Conservation (phyloP, 2,888 invertebrate genomes). For the Spisula solida region DNA sequence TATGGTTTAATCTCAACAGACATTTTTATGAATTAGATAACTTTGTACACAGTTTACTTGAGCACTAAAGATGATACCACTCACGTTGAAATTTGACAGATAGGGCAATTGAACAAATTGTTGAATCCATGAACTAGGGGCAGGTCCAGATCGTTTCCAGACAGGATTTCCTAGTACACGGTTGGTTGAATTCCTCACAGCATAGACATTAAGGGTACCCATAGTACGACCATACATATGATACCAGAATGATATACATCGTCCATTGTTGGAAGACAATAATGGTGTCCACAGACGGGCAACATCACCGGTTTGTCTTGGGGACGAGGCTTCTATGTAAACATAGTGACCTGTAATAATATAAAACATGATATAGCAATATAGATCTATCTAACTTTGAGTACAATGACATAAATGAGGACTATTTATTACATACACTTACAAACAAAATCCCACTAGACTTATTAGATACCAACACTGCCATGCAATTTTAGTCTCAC, state of each 20-base stretch:
- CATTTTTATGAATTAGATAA: no score
- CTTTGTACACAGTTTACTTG: no score
- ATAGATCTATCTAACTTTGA: background rate
- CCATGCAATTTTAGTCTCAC: no score
- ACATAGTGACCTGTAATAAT: conserved; percentile 87
- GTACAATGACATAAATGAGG: no score
- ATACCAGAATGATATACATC: conserved; percentile 86
- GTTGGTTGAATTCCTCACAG: conserved; percentile 69
- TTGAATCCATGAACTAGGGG: conserved; percentile 82
- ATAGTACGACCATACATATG: conserved; percentile 85
- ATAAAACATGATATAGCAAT: background rate
- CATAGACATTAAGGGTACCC: conserved; percentile 79
- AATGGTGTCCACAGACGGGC: conserved; percentile 73
- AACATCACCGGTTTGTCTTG: conserved; percentile 88
- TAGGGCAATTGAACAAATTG: conserved; percentile 76
- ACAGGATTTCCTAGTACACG: conserved; percentile 74
- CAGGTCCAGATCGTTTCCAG: conserved; percentile 78
- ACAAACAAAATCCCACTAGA: no score
- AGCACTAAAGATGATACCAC: conserved; percentile 39
- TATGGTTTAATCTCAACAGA: no score
- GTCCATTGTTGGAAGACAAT: conserved; percentile 58
- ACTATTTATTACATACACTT: no score
- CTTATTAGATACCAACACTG: no score
- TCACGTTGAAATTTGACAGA: conserved; percentile 71
- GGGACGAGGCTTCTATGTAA: conserved; percentile 90